Evolutionary conservation across 23 tunicate genomes (phyloP), one percentile per base, ranked within the genome.

Genomic region (Trididemnum clinides): DNA sequence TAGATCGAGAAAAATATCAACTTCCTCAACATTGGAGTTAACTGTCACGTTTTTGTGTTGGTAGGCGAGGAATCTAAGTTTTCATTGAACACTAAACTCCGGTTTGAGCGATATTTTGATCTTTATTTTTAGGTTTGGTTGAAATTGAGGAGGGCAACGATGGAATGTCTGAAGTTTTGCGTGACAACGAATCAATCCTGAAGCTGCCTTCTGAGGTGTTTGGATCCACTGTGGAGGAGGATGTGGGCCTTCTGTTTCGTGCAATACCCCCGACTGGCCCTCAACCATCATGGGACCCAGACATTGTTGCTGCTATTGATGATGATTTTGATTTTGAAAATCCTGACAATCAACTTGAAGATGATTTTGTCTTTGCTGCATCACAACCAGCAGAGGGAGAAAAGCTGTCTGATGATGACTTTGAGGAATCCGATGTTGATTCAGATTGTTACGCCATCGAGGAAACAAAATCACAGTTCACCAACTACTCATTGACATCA

Each of bases 261-360:
- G 92, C 92, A 26, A 80, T 88, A 31, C 97, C 97, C 2, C 96
- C 90, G 2, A 73, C 34, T 77, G 84, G 90, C 1, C 92, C 92
- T 7, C 97, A 84, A 72, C 89, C 91, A 38, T 64, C 87, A 18
- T 92, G 97, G 97, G 97, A 92, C 39, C 97, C 97, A 1, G 97
- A 92, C 58, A 65, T 92, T 18, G 97, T 92, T 39, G 97, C 92
- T 25, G 97, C 89, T 7, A 64, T 92, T 84, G 97, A 92, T 28
- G 97, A 92, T 57, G 97, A 88, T 71, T 92, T 92, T 77, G 89
- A 92, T 50, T 88, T 33, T 80, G 83, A 71, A 33, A 79, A 88
- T 59, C 89, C 97, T 30, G 97, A 92, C 20, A 92, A 92, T 37
- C 54, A 44, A 15, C 86, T 92, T 23, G 97, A 92, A 1, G 97